Evolutionary conservation across 2,797 vertebrate species (phyloP), one percentile per base, ranked within the genome.

Genomic region (Acipenser transmontanus): DNA sequence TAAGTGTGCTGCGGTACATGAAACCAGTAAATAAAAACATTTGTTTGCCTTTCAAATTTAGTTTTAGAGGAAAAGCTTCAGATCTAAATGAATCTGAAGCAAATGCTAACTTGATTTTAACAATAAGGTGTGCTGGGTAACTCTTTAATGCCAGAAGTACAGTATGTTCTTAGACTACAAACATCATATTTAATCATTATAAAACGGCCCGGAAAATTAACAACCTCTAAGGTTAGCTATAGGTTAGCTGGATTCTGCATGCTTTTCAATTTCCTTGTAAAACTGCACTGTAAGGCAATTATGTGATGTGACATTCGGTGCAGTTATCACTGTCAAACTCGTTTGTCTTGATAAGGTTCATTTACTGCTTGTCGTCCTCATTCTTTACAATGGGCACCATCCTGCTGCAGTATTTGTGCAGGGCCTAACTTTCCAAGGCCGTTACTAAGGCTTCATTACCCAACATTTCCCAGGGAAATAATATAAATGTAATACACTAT

Each of bases 371-470:
- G 54, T 51, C 34, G 67, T 61, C 63, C 66, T 56, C 70, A 34
- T 76, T 75, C 70, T 65, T 72, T 64, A 52, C 51, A 47, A 1
- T 8, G 6, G 50, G 50, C 34, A 2, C 50, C 6, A 7, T 14
- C 17, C n/a, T 62, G 50, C 6, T 59, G 54, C 8, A 68, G 48
- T 66, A 47, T 20, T 50, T 49, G 52, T 54, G 14, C 50, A 80
- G 70, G 76, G 73, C 75, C 73, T 78, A 69, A 75, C 73, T 76
- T 78, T 65, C 49, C 73, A 79, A 76, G 68, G 74, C 68, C 73
- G 70, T 77, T 63, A 59, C 70, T 12, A 75, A 69, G 51, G 67
- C 70, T 79, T 82, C 83, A 85, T 85, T 87, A 75, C 72, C 78
- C 69, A 12, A 81, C 85, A 85, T 83, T 77, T 81, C 78, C 80